A percentile compares a stretch with the other conserved stretches of the same genome.
These are phyloP conservation scores for Channa striata DNA, from an alignment of 2,797 vertebrate genomes.

Conservation along the genomic window DNA sequence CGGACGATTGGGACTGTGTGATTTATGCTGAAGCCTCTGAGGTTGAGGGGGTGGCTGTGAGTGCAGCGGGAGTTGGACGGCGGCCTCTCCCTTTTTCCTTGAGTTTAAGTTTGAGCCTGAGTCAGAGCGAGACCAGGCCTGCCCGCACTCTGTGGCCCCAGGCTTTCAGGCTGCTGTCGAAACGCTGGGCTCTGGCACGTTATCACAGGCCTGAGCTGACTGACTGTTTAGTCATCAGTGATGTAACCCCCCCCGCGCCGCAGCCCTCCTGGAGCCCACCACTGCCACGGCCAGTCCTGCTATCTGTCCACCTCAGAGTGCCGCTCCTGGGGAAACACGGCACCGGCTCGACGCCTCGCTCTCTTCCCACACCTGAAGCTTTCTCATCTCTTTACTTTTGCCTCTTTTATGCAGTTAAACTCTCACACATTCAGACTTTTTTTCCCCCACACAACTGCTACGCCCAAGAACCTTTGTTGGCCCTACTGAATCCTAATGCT, in stretches of 20 bases:
- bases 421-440: slow-evolving; percentile 4
- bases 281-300: slow-evolving; percentile 1
- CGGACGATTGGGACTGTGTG: slow-evolving; percentile 31
- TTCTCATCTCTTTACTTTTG: slow-evolving; percentile 14
- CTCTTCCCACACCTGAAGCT: slow-evolving; percentile 36
- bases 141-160: slow-evolving; percentile 69
- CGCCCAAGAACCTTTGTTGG: not conserved
- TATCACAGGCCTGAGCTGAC: slow-evolving; percentile 66
- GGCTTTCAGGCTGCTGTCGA: slow-evolving; percentile 67
- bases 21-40: slow-evolving; percentile 66
- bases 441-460: not conserved
- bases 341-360: slow-evolving; percentile 25
- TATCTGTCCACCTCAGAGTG: slow-evolving; percentile 45
- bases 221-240: slow-evolving; percentile 62
- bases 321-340: slow-evolving; percentile 42
- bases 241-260: slow-evolving; percentile 44
- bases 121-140: slow-evolving; percentile 79
- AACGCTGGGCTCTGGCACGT: slow-evolving; percentile 67
- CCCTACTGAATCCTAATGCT: slow-evolving; percentile 20
- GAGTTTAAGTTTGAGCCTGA: slow-evolving; percentile 48
- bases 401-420: slow-evolving; percentile 4
- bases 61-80: slow-evolving; percentile 31
- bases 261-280: slow-evolving; percentile 19
- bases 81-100: slow-evolving; percentile 81
- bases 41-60: slow-evolving; percentile 55